phyloP scores from a whole-genome alignment of 2,888 invertebrate genomes.

The Rugalucina vietnamica region DNA sequence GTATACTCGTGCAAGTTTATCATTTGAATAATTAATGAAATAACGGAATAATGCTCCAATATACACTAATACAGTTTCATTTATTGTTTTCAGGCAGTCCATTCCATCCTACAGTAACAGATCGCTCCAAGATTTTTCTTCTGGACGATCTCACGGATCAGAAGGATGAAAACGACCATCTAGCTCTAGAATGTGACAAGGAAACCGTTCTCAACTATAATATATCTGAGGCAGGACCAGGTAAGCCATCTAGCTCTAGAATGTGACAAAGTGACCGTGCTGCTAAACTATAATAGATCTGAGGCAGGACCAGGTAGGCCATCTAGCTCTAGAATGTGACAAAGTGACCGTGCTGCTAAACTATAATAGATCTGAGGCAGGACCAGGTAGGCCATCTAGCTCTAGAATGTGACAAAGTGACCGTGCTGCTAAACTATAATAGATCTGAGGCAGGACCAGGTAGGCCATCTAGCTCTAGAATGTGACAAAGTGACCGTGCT shows the following conservation, averaged over 20 bases:
- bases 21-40: too few relatives aligned
- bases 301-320: conserved; percentile 88
- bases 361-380: conserved; percentile 94
- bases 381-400: conserved; percentile 87
- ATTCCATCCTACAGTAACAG: conserved; percentile 91
- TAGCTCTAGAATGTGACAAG: conserved; percentile 84
- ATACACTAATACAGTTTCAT: too few relatives aligned
- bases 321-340: conserved; percentile 84
- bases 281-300: too few relatives aligned
- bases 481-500: conserved; percentile 85
- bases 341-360: conserved; percentile 88
- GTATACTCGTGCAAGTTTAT: too few relatives aligned
- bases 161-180: conserved; percentile 87
- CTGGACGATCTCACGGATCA: conserved; percentile 94
- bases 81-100: conserved; percentile 90
- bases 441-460: conserved; percentile 93
- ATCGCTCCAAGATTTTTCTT: conserved; percentile 89
- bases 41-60: too few relatives aligned
- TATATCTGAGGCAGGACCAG: conserved; percentile 93
- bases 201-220: conserved; percentile 90
- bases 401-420: conserved; percentile 84
- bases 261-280: too few relatives aligned
- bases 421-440: conserved; percentile 91
- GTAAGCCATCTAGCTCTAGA: too few relatives aligned
- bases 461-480: conserved; percentile 84